These are phyloP conservation scores for Varroa destructor DNA, from an alignment of 1,140 invertebrate species.

Conservation along the genomic window DNA sequence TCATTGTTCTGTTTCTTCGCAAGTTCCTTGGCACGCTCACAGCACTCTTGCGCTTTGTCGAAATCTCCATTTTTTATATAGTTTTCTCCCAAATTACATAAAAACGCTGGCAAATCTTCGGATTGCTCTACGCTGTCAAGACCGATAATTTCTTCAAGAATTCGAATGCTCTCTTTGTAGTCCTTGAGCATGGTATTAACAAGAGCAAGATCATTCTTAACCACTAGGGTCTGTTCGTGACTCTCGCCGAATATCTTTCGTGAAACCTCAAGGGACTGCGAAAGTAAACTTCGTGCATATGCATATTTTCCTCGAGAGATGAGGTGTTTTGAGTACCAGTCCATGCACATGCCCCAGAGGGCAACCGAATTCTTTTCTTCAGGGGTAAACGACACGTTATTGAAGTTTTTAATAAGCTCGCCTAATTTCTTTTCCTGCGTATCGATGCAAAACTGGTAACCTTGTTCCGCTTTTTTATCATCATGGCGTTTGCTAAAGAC, in stretches of 20 bases:
- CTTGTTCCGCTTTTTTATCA: conserved; percentile 53
- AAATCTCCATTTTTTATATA: conserved; percentile 57
- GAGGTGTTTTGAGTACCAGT: conserved; percentile 67
- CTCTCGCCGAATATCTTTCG: conserved; percentile 51
- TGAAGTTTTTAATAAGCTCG: conserved; percentile 37
- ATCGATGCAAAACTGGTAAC: conserved; percentile 60
- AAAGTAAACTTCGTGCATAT: conserved; percentile 54
- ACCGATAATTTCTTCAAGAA: conserved; percentile 56
- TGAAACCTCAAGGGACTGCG: conserved; percentile 55
- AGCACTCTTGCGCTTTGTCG: conserved; percentile 55
- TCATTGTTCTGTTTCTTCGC: conserved; percentile 52
- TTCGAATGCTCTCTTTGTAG: conserved; percentile 53
- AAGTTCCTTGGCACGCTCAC: conserved; percentile 54
- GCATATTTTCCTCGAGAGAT: conserved; percentile 42
- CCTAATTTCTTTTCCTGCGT: conserved; percentile 50
- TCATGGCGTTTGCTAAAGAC: conserved; percentile 49
- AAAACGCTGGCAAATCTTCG: conserved; percentile 51
- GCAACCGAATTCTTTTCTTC: conserved; percentile 49
- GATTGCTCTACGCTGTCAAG: conserved; percentile 52
- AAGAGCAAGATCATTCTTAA: conserved; percentile 72
- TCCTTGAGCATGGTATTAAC: conserved; percentile 53
- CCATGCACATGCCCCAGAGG: conserved; percentile 55
- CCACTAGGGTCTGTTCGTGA: conserved; percentile 56
- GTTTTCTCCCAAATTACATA: conserved; percentile 66
- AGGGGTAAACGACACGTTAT: conserved; percentile 28